phyloP scores from a whole-genome alignment of 2,797 vertebrate species.

The Neopelma chrysocephalum region DNA sequence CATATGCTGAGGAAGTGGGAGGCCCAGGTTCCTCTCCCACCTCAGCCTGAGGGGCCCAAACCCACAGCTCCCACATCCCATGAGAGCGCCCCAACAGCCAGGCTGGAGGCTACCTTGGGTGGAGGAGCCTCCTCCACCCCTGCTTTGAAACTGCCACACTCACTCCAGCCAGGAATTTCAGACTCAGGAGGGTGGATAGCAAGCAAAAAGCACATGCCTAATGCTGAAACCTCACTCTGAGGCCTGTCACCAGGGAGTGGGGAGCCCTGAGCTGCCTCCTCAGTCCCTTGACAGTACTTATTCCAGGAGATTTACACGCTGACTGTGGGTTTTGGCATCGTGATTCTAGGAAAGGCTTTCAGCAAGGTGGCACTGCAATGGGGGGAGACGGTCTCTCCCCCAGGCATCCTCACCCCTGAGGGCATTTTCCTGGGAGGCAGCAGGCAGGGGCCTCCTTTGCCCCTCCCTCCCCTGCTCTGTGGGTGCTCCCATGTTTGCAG shows the following conservation, averaged over 20 bases:
- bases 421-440: not conserved
- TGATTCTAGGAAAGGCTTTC: not conserved
- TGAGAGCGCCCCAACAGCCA: slow-evolving; percentile 42
- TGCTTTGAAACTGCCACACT: slow-evolving; percentile 22
- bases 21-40: slow-evolving; percentile 48
- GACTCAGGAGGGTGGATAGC: not conserved
- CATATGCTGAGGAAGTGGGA: slow-evolving; percentile 69
- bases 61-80: slow-evolving; percentile 49
- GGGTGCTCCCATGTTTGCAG: fast-evolving
- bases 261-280: not conserved
- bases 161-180: not conserved
- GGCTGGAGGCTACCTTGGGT: slow-evolving; percentile 58
- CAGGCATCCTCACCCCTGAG: not conserved
- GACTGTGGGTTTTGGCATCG: fast-evolving
- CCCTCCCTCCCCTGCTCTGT: not conserved
- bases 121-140: slow-evolving; percentile 45
- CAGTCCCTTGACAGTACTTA: fast-evolving
- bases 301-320: fast-evolving
- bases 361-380: fast-evolving
- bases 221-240: not conserved
- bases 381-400: not conserved
- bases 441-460: not conserved
- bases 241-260: not conserved
- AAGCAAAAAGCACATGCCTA: fast-evolving
- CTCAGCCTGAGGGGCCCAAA: slow-evolving; percentile 62